phyloP scores from a whole-genome alignment of 92 coral and sea anemone genomes.

The Pocillopora grandis region DNA sequence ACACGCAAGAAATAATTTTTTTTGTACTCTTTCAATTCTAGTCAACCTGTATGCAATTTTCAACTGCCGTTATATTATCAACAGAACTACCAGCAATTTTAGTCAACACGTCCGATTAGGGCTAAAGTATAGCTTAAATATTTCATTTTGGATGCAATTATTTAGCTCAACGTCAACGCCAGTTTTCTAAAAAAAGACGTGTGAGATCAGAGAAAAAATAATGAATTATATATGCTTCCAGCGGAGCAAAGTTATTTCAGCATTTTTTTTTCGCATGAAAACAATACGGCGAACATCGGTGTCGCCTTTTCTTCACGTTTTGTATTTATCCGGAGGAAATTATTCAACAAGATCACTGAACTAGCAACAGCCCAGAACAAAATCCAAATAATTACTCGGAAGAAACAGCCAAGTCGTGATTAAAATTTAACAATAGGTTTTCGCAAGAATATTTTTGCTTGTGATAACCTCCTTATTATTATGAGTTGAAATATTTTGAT shows the following conservation, averaged over 20 bases:
- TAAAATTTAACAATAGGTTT: conserved; percentile 4
- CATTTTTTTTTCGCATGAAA: neutral
- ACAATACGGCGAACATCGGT: neutral
- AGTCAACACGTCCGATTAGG: conserved; percentile 5
- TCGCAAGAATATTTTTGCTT: neutral
- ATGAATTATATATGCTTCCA: conserved; percentile 25
- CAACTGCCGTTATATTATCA: conserved; percentile 3
- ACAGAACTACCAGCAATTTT: neutral
- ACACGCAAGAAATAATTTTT: neutral
- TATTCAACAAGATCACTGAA: neutral
- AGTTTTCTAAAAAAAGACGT: neutral
- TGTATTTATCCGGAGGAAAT: neutral
- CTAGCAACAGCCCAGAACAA: neutral
- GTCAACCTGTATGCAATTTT: neutral
- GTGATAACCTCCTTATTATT: neutral
- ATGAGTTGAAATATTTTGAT: conserved; percentile 2
- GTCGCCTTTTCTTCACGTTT: neutral
- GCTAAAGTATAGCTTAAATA: neutral
- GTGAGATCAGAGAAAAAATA: neutral
- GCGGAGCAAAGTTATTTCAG: conserved; percentile 13
- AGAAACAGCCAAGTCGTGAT: neutral
- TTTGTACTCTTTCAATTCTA: neutral
- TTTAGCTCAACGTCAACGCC: neutral
- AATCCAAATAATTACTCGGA: neutral
- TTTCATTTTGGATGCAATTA: neutral